Conservation (phyloP, 2,113 vertebrate species). For the Anhinga rufa region DNA sequence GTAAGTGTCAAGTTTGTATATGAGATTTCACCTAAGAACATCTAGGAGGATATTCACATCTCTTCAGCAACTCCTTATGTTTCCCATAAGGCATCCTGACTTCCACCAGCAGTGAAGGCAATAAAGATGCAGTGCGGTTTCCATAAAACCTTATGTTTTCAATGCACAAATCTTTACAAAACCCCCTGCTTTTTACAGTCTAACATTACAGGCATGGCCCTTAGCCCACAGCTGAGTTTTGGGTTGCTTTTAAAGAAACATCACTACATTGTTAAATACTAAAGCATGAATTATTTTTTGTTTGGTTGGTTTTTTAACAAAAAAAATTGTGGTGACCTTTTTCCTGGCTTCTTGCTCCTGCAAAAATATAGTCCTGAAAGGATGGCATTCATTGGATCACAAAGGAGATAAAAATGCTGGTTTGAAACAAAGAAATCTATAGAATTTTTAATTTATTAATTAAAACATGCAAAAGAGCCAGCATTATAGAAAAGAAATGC, state of each 20-base stretch:
- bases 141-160: slow-evolving; percentile 5
- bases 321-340: background rate
- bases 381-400: background rate
- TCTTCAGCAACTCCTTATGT: background rate
- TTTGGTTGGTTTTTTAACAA: background rate
- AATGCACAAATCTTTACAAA: background rate
- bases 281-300: background rate
- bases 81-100: background rate
- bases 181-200: background rate
- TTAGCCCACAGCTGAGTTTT: background rate
- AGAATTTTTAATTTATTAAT: background rate
- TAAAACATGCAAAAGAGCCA: background rate
- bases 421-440: background rate
- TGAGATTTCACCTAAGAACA: background rate
- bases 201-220: background rate
- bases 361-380: background rate
- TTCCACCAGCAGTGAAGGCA: background rate
- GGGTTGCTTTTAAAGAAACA: background rate
- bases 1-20: background rate
- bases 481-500: background rate
- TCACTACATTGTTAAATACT: background rate
- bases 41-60: background rate
- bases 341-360: background rate
- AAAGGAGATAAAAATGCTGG: background rate
- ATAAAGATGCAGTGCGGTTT: background rate